A percentile compares a stretch with the other conserved stretches of the same genome.
These are phyloP conservation scores for Pseudorhombus dupliciocellatus DNA, from an alignment of 2,113 vertebrate species.

Conservation along the genomic window DNA sequence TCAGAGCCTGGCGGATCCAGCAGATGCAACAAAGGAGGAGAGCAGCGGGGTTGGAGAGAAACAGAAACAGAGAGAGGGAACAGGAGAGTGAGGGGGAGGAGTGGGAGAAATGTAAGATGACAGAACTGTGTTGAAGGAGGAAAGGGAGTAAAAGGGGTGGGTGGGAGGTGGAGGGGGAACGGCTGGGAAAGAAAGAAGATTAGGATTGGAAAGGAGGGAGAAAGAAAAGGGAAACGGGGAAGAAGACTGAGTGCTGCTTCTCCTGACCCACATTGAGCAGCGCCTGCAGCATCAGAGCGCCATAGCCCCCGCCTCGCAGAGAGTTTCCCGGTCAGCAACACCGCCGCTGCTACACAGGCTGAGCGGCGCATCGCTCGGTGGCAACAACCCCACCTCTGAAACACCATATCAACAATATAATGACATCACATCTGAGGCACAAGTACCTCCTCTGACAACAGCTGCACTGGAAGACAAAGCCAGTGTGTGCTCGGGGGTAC, in stretches of 20 bases:
- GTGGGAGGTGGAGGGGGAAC: neutral
- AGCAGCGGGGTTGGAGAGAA: constrained; percentile 45
- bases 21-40: constrained; percentile 68
- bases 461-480: constrained; percentile 52
- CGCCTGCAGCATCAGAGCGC: constrained; percentile 76
- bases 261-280: constrained; percentile 83
- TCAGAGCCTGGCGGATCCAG: constrained; percentile 40
- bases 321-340: constrained; percentile 63
- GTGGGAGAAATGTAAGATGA: constrained; percentile 39
- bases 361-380: constrained; percentile 59
- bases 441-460: constrained; percentile 46
- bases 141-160: constrained; percentile 13
- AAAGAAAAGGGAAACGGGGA: constrained; percentile 41
- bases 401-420: constrained; percentile 66
- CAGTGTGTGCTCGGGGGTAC: constrained; percentile 34
- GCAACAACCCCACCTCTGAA: constrained; percentile 75
- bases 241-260: constrained; percentile 72
- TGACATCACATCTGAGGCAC: constrained; percentile 71
- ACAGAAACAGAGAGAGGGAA: constrained; percentile 32
- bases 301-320: constrained; percentile 68
- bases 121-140: constrained; percentile 38
- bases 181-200: constrained; percentile 52
- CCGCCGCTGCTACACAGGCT: constrained; percentile 61
- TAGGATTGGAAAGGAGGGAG: constrained; percentile 31
- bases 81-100: constrained; percentile 33